Conservation (phyloP, 2,888 invertebrate genomes). For the Drosophila algonquin region DNA sequence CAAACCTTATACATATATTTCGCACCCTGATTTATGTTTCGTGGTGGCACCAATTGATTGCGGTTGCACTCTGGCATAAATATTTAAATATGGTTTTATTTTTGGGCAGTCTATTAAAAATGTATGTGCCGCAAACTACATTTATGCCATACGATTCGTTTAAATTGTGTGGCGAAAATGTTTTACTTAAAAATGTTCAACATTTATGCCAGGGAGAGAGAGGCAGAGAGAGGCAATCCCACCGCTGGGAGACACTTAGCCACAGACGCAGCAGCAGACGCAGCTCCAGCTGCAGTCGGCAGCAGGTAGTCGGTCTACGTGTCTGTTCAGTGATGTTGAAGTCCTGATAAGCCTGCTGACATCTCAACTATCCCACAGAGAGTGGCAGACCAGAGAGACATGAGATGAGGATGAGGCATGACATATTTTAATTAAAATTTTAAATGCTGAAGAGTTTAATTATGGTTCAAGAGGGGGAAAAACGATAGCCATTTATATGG, state of each 20-base stretch:
- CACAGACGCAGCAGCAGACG: background rate
- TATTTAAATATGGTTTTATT: slow-evolving; percentile 47
- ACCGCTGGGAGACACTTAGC: slow-evolving; percentile 20
- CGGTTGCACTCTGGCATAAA: slow-evolving; percentile 47
- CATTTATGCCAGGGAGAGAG: background rate
- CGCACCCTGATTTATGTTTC: slow-evolving; percentile 52
- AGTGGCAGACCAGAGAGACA: slow-evolving; percentile 22
- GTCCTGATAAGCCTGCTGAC: slow-evolving; percentile 51
- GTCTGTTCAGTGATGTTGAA: slow-evolving; percentile 42
- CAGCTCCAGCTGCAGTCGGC: no score
- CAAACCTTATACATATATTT: slow-evolving; percentile 38
- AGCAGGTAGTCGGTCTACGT: slow-evolving; percentile 1
- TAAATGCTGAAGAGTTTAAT: slow-evolving; percentile 27
- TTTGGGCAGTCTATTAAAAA: slow-evolving; percentile 32
- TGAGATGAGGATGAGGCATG: slow-evolving; percentile 3
- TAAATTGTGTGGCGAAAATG: slow-evolving; percentile 7
- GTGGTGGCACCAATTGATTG: slow-evolving; percentile 54
- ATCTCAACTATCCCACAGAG: slow-evolving; percentile 6
- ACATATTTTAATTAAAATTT: slow-evolving; percentile 41
- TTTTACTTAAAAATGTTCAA: slow-evolving; percentile 12
- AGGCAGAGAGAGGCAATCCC: slow-evolving; percentile 20
- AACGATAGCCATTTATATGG: background rate
- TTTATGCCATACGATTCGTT: slow-evolving; percentile 18
- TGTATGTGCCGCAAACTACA: slow-evolving; percentile 20
- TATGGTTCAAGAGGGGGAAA: slow-evolving; percentile 10